Evolutionary conservation across 1,140 invertebrate genomes (phyloP), one percentile per base, ranked within the genome.

Genomic region (Pectinophora gossypiella): DNA sequence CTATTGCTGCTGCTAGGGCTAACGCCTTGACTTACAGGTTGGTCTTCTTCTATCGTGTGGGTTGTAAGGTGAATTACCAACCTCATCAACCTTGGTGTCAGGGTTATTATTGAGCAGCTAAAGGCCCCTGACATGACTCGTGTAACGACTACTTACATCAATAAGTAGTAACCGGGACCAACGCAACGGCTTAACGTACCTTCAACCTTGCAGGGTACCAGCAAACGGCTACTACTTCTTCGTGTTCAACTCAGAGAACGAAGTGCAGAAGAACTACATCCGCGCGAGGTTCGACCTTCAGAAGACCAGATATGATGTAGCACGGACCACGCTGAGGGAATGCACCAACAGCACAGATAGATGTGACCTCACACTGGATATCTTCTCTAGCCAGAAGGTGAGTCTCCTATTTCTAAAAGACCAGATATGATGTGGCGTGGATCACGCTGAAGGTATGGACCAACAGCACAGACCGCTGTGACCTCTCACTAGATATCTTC

Each of bases 201-300:
- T 40, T 40, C 36, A 12, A 40, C 27, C 2, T 42, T 32, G 4
- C 63, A 85, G 81, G 22, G 81, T 95, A 0, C 92, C 93, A 32
- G 85, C 88, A 1, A 93, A 94, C 60, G 94, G 93, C 16, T 95
- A 94, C 68, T 95, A 95, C 59, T 95, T 95, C 79, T 95, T 95
- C 73, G 92, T 95, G 0, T 95, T 94, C 85, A 94, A 92, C 67
- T 94, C 93, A 12, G 94, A 95, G 71, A 95, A 95, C 67, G 94
- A 95, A 71, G 89, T 94, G 0, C 90, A 93, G 70, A 84, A 89
- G 12, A 93, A 94, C 78, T 93, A 90, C 68, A 87, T 93, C 21
- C 74, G 90, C 10, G 90, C 93, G 4, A 88, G 89, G 35, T 93
- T 95, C 68, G 90, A 93, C 21, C 78, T 95, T 10, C 84, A 93